Evolutionary conservation across 1,140 invertebrate genomes (phyloP), one percentile per base, ranked within the genome.

Genomic region (honey bee (Apis mellifera)): DNA sequence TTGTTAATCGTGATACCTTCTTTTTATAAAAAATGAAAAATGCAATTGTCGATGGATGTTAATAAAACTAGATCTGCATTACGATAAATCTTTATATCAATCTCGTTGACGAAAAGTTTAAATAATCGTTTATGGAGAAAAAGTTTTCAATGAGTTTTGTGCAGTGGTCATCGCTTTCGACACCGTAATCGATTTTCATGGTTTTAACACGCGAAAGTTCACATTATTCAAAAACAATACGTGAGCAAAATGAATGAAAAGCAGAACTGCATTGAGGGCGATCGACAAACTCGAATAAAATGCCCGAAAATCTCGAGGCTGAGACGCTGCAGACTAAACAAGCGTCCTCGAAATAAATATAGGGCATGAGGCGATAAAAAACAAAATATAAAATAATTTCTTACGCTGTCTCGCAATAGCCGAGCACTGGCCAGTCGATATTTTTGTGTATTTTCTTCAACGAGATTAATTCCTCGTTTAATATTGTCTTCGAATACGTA

Each of bases 291-390:
- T 64, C 50, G 71, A 74, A 75, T 66, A 57, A 57, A 81, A 74
- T 81, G 19, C 15, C 23, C n/a, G 60, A 81, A 86, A 76, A 84
- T 71, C 75, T 68, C 32, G 54, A 42, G 23, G 17, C 15, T 64
- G 69, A 50, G 64, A 79, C 62, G 71, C 50, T 64, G 78, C 72
- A 86, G 84, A 86, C 84, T 86, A 86, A 86, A 86, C 85, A 86
- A 82, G 59, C 73, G 48, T 78, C 74, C 68, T 72, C 78, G 74
- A 83, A 78, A 85, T 86, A 86, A 83, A 84, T 86, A 79, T 72
- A 73, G 75, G 23, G 23, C 60, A 64, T 12, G 68, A n/a, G 54
- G 62, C 42, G 79, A 79, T 83, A 71, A 60, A 86, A 76, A 77
- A 54, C 52, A 76, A 77, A 85, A 70, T 78, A 78, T 74, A 82